These are phyloP conservation scores for Ornithoptera alexandrae DNA, from an alignment of 2,888 invertebrate genomes.

Conservation along the genomic window DNA sequence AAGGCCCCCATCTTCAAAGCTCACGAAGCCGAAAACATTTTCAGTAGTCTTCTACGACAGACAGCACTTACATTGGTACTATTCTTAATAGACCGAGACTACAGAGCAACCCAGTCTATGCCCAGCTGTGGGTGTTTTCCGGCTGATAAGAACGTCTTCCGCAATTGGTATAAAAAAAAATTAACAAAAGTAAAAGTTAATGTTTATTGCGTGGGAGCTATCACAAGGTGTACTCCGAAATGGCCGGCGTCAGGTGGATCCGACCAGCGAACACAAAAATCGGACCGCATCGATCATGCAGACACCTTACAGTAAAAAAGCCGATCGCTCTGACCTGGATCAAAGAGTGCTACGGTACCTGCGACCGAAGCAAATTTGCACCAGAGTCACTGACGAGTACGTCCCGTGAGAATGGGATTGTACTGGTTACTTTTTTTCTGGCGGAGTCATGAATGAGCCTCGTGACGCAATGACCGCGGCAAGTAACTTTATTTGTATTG, in stretches of 20 bases:
- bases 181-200: background rate
- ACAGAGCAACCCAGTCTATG: too few relatives aligned
- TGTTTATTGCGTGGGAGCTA: constrained; percentile 57
- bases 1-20: too few relatives aligned
- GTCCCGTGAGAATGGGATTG: constrained; percentile 59
- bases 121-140: too few relatives aligned
- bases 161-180: too few relatives aligned
- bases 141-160: too few relatives aligned
- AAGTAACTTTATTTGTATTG: constrained; percentile 73
- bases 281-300: constrained; percentile 69
- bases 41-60: too few relatives aligned
- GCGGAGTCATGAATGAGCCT: constrained; percentile 61
- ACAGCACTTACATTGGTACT: too few relatives aligned
- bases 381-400: constrained; percentile 41
- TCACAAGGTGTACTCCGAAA: constrained; percentile 48
- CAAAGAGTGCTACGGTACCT: constrained; percentile 36
- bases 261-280: constrained; percentile 69
- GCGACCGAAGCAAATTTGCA: constrained; percentile 32
- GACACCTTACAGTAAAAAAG: constrained; percentile 45
- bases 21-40: too few relatives aligned
- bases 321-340: constrained; percentile 41
- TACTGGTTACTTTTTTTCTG: constrained; percentile 42
- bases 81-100: too few relatives aligned
- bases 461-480: constrained; percentile 66
- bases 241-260: constrained; percentile 44